These are phyloP conservation scores for Calephelis virginiensis DNA, from an alignment of 1,140 invertebrate genomes.

Conservation along the genomic window DNA sequence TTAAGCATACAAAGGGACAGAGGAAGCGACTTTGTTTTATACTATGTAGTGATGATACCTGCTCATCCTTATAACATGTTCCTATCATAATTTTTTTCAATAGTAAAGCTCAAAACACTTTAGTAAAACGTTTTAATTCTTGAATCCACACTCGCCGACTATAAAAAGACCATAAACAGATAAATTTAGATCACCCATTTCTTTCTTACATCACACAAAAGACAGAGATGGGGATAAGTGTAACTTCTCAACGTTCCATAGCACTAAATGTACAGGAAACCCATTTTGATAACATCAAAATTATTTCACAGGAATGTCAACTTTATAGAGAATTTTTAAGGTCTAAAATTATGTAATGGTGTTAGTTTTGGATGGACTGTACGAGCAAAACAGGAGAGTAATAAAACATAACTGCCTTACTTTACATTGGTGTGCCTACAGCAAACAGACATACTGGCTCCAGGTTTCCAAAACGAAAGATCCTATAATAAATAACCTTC, in stretches of 20 bases:
- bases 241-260: conserved; percentile 15
- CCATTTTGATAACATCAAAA: background rate
- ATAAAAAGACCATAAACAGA: conserved; percentile 14
- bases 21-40: too few species aligned
- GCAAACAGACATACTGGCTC: conserved; percentile 32
- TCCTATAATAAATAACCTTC: background rate
- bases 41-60: too few species aligned
- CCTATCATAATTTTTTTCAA: background rate
- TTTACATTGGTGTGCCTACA: conserved; percentile 36
- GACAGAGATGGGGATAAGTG: conserved; percentile 1
- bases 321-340: background rate
- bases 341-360: background rate
- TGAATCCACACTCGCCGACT: background rate
- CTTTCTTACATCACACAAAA: conserved; percentile 5
- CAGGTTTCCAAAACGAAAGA: background rate
- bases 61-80: too few species aligned
- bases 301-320: background rate
- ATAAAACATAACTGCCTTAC: conserved; percentile 41
- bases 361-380: conserved; percentile 29
- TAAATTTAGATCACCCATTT: background rate
- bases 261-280: conserved; percentile 8
- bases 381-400: conserved; percentile 34
- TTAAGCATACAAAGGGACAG: too few species aligned
- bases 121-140: conserved; percentile 4
- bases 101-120: background rate